phyloP scores from a whole-genome alignment of 1,140 invertebrate species.

The Xylocopa sonorina region DNA sequence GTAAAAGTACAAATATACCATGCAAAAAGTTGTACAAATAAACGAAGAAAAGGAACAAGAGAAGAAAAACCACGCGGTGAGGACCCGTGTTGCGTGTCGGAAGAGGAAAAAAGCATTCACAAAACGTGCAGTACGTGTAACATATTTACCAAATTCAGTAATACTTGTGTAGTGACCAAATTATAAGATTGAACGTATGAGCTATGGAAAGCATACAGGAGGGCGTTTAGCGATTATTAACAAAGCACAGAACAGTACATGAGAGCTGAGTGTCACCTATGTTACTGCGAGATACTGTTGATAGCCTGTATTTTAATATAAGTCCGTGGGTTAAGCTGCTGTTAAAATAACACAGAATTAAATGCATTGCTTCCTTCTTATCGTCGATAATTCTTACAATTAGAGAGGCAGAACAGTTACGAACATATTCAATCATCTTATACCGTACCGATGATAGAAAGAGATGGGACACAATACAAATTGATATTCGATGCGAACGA shows the following conservation, averaged over 20 bases:
- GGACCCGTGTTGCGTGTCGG: neutral
- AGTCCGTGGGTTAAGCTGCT: slow-evolving; percentile 79
- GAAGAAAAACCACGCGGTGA: neutral
- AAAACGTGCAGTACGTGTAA: slow-evolving; percentile 47
- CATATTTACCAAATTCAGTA: slow-evolving; percentile 26
- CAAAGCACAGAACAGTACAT: slow-evolving; percentile 54
- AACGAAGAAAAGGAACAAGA: neutral
- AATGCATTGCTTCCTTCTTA: slow-evolving; percentile 53
- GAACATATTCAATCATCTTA: neutral
- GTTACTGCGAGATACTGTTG: slow-evolving; percentile 77
- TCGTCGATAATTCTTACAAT: slow-evolving; percentile 35
- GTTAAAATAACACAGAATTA: slow-evolving; percentile 78
- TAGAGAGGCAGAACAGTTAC: slow-evolving; percentile 10
- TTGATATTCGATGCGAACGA: slow-evolving; percentile 27
- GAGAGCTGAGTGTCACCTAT: slow-evolving; percentile 78
- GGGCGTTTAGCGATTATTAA: slow-evolving; percentile 50
- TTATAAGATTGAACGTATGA: slow-evolving; percentile 12
- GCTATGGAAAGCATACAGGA: slow-evolving; percentile 32
- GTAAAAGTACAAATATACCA: slow-evolving; percentile 36
- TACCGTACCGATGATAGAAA: slow-evolving; percentile 15
- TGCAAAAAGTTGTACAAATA: slow-evolving; percentile 28
- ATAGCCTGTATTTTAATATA: slow-evolving; percentile 75
- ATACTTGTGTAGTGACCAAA: slow-evolving; percentile 25
- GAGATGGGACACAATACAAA: slow-evolving; percentile 9
- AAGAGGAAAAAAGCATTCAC: slow-evolving; percentile 27